phyloP scores from a whole-genome alignment of 2,888 invertebrate genomes.

The Philereme vetulata region DNA sequence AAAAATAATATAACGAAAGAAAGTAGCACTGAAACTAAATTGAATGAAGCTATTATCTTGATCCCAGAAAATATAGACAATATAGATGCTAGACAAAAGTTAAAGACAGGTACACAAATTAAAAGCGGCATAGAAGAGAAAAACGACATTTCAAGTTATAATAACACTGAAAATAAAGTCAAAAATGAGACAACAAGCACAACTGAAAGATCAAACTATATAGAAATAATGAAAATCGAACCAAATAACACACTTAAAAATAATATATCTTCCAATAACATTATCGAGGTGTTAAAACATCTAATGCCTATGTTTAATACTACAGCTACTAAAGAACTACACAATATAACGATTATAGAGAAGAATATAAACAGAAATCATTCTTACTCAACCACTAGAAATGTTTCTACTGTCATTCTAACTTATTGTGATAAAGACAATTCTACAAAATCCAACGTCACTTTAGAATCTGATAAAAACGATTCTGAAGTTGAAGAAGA shows the following conservation, averaged over 20 bases:
- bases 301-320: slow-evolving; percentile 75
- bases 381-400: slow-evolving; percentile 66
- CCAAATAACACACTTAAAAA: slow-evolving; percentile 62
- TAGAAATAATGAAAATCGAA: slow-evolving; percentile 73
- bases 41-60: slow-evolving; percentile 74
- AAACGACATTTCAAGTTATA: slow-evolving; percentile 45
- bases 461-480: slow-evolving; percentile 40
- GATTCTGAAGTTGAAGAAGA: slow-evolving; percentile 38
- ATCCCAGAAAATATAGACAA: slow-evolving; percentile 46
- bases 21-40: slow-evolving; percentile 55
- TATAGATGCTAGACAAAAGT: slow-evolving; percentile 36
- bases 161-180: slow-evolving; percentile 37
- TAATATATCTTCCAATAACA: slow-evolving; percentile 63
- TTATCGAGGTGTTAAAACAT: slow-evolving; percentile 74
- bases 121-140: slow-evolving; percentile 70
- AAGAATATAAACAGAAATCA: slow-evolving; percentile 69
- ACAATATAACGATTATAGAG: slow-evolving; percentile 76
- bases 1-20: slow-evolving; percentile 64
- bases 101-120: slow-evolving; percentile 49
- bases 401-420: slow-evolving; percentile 73
- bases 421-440: slow-evolving; percentile 74
- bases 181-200: slow-evolving; percentile 24
- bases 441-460: slow-evolving; percentile 51
- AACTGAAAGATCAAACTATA: slow-evolving; percentile 59
- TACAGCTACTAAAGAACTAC: slow-evolving; percentile 68